Conservation (phyloP, 2,888 invertebrate species). For the Drosophila birchii region DNA sequence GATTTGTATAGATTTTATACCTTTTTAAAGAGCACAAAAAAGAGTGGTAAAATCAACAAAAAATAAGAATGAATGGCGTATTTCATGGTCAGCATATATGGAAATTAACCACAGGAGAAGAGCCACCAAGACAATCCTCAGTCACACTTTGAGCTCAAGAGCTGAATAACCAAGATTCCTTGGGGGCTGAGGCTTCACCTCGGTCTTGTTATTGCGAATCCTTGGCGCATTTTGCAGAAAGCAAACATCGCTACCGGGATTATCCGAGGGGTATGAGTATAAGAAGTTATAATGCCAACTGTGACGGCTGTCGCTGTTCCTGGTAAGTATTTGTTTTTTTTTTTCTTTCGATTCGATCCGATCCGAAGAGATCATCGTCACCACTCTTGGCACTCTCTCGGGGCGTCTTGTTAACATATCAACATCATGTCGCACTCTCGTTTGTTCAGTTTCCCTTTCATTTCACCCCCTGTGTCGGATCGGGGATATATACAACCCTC, state of each 20-base stretch:
- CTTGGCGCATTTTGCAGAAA: conserved; percentile 69
- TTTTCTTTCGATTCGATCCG: conserved; percentile 21
- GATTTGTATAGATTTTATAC: neutral
- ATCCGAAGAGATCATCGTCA: conserved; percentile 48
- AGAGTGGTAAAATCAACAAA: neutral
- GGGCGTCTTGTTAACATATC: conserved; percentile 82
- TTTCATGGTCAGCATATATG: conserved; percentile 20
- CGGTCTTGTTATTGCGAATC: conserved; percentile 61
- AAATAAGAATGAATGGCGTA: conserved; percentile 17
- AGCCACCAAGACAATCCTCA: conserved; percentile 10
- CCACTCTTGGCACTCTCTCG: conserved; percentile 80
- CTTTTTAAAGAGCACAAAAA: neutral
- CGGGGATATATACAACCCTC: conserved; percentile 16
- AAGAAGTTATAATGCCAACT: conserved; percentile 67
- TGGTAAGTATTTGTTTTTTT: conserved; percentile 29
- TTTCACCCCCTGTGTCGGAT: conserved; percentile 10
- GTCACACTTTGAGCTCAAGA: conserved; percentile 18
- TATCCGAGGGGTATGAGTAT: conserved; percentile 43
- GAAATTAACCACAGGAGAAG: conserved; percentile 46
- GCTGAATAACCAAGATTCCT: conserved; percentile 2
- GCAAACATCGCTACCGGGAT: conserved; percentile 80
- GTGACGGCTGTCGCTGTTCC: conserved; percentile 58
- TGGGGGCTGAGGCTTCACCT: conserved; percentile 29
- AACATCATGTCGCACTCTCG: conserved; percentile 79
- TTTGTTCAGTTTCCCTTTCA: conserved; percentile 46